A percentile compares a stretch with the other conserved stretches of the same genome.
Evolutionary conservation across 1,140 invertebrate species (phyloP).

Genomic region (Cotesia typhae): DNA sequence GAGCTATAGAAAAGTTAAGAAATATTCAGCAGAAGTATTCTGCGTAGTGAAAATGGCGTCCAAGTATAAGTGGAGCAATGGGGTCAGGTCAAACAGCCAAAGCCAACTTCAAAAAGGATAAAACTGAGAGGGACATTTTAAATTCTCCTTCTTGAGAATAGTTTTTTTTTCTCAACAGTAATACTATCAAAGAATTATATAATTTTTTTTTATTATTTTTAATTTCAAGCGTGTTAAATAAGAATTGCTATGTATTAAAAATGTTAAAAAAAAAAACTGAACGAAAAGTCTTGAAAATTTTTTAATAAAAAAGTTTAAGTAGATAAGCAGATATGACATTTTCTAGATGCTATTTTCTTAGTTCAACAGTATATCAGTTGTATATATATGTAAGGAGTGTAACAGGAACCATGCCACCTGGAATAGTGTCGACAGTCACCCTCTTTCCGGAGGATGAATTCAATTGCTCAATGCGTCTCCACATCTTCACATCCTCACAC

Average conservation of each 20-base stretch:
- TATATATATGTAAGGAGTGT: constrained; percentile 5
- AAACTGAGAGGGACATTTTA: constrained; percentile 28
- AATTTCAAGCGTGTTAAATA: no score
- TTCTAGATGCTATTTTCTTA: constrained; percentile 19
- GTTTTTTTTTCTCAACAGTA: no score
- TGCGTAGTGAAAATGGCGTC: constrained; percentile 26
- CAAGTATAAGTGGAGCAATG: constrained; percentile 27
- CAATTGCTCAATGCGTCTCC: constrained; percentile 30
- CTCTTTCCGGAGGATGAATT: constrained; percentile 28
- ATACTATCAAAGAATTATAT: no score
- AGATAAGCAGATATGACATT: background rate
- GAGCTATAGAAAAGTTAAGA: constrained; percentile 5
- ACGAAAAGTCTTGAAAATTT: background rate
- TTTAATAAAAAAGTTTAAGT: no score
- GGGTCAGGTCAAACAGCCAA: constrained; percentile 25
- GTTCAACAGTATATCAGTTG: constrained; percentile 9
- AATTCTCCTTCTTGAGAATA: no score
- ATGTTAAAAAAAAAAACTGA: background rate
- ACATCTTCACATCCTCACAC: constrained; percentile 28
- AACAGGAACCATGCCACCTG: constrained; percentile 24
- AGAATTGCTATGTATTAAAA: no score
- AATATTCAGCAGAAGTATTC: constrained; percentile 14
- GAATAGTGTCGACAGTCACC: constrained; percentile 25
- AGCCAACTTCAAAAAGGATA: constrained; percentile 27
- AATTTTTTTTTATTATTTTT: no score